These are phyloP conservation scores for Alexandromys fortis DNA, from an alignment of 2,113 vertebrate genomes.

Conservation along the genomic window DNA sequence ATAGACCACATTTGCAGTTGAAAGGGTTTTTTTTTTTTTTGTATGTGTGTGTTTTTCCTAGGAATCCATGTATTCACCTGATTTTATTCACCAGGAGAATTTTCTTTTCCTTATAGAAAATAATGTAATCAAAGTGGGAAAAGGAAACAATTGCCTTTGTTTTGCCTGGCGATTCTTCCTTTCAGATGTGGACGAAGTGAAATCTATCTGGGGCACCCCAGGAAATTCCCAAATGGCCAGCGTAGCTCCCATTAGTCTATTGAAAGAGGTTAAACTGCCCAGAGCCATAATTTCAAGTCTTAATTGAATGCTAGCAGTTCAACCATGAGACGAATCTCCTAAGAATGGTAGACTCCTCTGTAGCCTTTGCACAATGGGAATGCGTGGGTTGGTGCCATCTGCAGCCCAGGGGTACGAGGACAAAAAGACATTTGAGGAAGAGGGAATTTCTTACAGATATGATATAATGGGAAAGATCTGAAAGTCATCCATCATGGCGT, in stretches of 20 bases:
- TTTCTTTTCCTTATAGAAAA: neutral
- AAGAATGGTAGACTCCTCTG: constrained; percentile 86
- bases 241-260: constrained; percentile 58
- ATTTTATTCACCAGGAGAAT: neutral
- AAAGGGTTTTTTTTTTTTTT: neutral
- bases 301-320: constrained; percentile 85
- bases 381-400: constrained; percentile 97
- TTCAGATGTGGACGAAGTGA: constrained; percentile 66
- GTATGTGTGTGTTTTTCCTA: neutral
- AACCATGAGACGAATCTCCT: constrained; percentile 73
- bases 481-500: constrained; percentile 94
- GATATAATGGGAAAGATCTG: constrained; percentile 90
- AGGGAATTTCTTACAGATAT: constrained; percentile 89
- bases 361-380: constrained; percentile 91
- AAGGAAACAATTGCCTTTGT: constrained; percentile 20
- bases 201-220: constrained; percentile 49
- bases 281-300: constrained; percentile 81
- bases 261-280: constrained; percentile 84
- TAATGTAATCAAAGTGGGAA: neutral
- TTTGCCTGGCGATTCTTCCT: constrained; percentile 67
- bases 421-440: constrained; percentile 89
- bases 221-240: constrained; percentile 73
- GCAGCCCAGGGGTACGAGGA: constrained; percentile 87
- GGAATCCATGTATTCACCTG: constrained; percentile 16
- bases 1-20: constrained; percentile 18